A percentile compares a stretch with the other conserved stretches of the same genome.
phyloP scores from a whole-genome alignment of 1,140 invertebrate species.

The Conopomorpha cramerella region DNA sequence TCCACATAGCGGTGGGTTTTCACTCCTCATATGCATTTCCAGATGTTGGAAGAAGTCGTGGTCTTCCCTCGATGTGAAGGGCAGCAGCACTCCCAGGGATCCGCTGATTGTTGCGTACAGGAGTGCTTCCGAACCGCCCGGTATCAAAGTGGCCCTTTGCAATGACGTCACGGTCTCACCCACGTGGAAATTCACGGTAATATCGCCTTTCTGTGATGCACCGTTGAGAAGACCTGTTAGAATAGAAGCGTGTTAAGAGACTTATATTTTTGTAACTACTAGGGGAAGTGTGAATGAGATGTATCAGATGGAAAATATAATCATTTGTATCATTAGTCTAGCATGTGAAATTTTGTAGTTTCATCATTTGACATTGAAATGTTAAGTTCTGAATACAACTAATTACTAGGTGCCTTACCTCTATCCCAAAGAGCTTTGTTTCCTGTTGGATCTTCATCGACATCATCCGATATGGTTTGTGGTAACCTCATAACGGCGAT shows the following conservation, averaged over 20 bases:
- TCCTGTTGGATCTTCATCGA: constrained; percentile 98
- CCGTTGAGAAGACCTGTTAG: constrained; percentile 82
- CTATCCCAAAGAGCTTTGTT: constrained; percentile 98
- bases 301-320: constrained; percentile 34
- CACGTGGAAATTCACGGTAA: constrained; percentile 91
- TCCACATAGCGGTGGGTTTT: constrained; percentile 95
- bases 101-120: constrained; percentile 97
- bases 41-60: constrained; percentile 99
- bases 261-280: neutral
- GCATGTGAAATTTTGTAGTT: constrained; percentile 47
- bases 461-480: constrained; percentile 91
- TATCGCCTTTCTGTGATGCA: constrained; percentile 96
- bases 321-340: constrained; percentile 58
- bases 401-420: constrained; percentile 55
- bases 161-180: constrained; percentile 91
- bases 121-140: constrained; percentile 94
- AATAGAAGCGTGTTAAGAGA: constrained; percentile 3
- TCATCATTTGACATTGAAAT: constrained; percentile 24
- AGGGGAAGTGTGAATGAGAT: neutral
- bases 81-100: constrained; percentile 93
- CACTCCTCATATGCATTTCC: constrained; percentile 99
- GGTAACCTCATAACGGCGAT: constrained; percentile 89
- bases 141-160: constrained; percentile 95
- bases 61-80: constrained; percentile 98
- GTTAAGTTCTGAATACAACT: neutral